Base-by-base conservation (phyloP, 2,113 vertebrate genomes). In the Tetrao urogallus region DNA sequence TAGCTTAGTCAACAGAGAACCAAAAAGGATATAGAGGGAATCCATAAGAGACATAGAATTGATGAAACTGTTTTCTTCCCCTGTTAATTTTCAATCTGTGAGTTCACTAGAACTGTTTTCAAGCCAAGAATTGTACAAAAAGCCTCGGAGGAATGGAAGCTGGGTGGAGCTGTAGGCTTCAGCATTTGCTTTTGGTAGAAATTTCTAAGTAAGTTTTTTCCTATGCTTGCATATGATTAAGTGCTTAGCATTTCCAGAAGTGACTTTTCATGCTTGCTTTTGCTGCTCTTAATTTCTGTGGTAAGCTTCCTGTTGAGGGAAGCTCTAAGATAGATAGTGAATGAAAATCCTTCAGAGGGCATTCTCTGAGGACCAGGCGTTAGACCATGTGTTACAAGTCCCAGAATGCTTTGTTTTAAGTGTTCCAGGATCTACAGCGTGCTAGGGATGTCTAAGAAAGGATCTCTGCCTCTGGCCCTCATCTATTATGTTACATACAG, bases 291-390 rank as follows among this genome's bases (percentile, higher is more conserved):
- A 45, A 57, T 21, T 82, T 92, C 54, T 63, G 28, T 0, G 1
- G 45, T 4, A 19, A 70, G 32, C 36, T 71, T 28, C 13, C 50
- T 75, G 5, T 25, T 30, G 32, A 74, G 16, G 22, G 56, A 66
- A 52, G 36, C 34, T 10, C 7, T 0, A 4, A 64, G 28, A 17
- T 17, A 76, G 0, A 1, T 3, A 3, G 5, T 3, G 32, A 74
- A 24, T 70, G 10, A 21, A 83, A 81, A 71, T 5, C 3, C 58
- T 40, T 83, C 38, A 71, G 36, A 71, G 13, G 40, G 20, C 11
- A n/a, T 48, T 24, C 7, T 80, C 60, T 66, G 34, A 38, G 21
- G 43, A 7, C 3, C 32, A 45, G 16, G 21, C 24, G 20, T 52
- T 32, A 48, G 6, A 19, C 28, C 8, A 8, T 14, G 5, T 42